Percentiles rank a stretch among this genome's conserved stretches.
Evolutionary conservation across 2,113 vertebrate species (phyloP).

Genomic region (Clinocottus analis): DNA sequence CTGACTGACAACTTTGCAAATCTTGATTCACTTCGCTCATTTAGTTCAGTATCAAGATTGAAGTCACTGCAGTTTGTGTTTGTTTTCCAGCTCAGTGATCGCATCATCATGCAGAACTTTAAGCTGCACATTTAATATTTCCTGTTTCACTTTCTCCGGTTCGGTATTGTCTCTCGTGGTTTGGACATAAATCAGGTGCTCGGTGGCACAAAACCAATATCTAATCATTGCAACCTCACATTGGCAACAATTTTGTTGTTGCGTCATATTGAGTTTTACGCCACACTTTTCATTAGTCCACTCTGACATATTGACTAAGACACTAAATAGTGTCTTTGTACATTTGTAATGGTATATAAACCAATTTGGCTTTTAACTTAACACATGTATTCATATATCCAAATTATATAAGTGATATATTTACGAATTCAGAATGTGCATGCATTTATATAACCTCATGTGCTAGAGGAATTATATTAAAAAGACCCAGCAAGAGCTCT

Average conservation of each 20-base stretch:
- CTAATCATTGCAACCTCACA: constrained; percentile 7
- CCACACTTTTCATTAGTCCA: background rate
- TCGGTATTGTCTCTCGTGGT: background rate
- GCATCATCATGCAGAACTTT: background rate
- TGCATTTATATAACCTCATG: background rate
- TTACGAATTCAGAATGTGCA: background rate
- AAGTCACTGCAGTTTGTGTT: background rate
- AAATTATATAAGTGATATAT: background rate
- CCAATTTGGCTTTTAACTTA: background rate
- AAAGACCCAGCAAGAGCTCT: background rate
- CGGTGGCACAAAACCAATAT: constrained; percentile 29
- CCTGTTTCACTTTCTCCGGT: background rate
- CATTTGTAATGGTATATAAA: background rate
- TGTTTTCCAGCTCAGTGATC: background rate
- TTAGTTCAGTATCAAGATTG: background rate
- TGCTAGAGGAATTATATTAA: background rate
- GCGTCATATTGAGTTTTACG: constrained; percentile 15
- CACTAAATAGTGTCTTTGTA: background rate
- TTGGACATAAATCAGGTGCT: constrained; percentile 13
- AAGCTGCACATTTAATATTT: background rate
- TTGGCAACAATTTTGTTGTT: constrained; percentile 16
- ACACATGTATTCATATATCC: background rate
- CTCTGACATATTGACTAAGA: constrained; percentile 1
- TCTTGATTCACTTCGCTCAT: background rate
- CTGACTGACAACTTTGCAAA: background rate